Base-by-base conservation (phyloP, 2,888 invertebrate genomes). In the Coleophora flavipennella region DNA sequence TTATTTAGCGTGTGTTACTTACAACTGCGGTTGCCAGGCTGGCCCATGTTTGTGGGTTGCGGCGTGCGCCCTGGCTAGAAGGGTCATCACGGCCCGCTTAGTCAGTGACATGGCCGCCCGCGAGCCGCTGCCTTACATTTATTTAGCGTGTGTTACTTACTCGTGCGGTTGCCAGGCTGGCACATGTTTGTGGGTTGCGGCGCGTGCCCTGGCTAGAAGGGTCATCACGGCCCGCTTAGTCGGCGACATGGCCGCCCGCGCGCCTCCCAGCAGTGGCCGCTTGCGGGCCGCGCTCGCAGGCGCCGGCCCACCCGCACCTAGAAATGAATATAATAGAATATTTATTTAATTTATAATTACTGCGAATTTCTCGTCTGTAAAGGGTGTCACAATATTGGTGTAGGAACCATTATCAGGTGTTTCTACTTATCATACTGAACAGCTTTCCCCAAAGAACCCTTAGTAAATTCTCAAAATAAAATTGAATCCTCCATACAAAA, bases 201-300 rank as follows among this genome's bases (percentile, higher is more conserved):
- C 92, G 62, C 93, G 86, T 42, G 93, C 93, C 47, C 93, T 86
- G 14, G 93, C 93, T 59, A 93, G 84, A 56, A 93, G 89, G 57
- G 92, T 91, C 90, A 93, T 91, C 54, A 93, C 93, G 42, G 93
- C 92, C 57, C 93, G 88, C 79, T 93, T 93, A 68, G 93, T 93
- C 72, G 93, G 93, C 48, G 90, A 91, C 92, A 93, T 92, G 62
- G 91, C 90, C 54, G 90, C 86, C 55, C 91, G 85, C 50, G 87
- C 79, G 59, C 81, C 83, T 43, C 80, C 80, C 66, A 92, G 84
- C 53, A 92, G 84, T n/a, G 92, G 92, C 59, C 92, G 88, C 81
- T 93, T 93, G 73, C 93, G 89, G 34, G 88, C 87, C 55, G 76
- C 69, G 62, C 85, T 86, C 65, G 85, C 74, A 61, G 67, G 75